These are phyloP conservation scores for Kryptolebias marmoratus DNA, from an alignment of 2,113 vertebrate genomes.

Conservation along the genomic window DNA sequence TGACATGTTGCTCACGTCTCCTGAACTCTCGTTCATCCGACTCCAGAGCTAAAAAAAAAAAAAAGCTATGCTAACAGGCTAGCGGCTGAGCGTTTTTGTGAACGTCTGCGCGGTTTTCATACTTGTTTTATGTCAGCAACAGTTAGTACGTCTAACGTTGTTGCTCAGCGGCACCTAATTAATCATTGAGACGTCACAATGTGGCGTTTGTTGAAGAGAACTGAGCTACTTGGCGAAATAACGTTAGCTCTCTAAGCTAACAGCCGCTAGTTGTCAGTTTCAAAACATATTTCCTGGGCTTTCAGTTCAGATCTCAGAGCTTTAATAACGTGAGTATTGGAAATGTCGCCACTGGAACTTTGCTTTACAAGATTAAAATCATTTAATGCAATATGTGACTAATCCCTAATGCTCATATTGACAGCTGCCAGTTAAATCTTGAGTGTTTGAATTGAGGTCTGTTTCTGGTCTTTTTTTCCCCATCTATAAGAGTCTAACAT, in stretches of 20 bases:
- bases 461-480: not conserved
- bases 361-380: not conserved
- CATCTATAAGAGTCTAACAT: no score
- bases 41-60: conserved; percentile 35
- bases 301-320: not conserved
- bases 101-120: not conserved
- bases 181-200: not conserved
- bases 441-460: no score
- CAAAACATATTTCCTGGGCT: not conserved
- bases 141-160: not conserved
- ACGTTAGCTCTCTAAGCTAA: conserved; percentile 44
- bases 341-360: not conserved
- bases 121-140: not conserved
- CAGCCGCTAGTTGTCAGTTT: conserved; percentile 3
- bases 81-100: conserved; percentile 23
- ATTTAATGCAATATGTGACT: not conserved
- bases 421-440: not conserved
- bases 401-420: not conserved
- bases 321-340: conserved; percentile 6
- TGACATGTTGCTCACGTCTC: conserved; percentile 57
- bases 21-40: conserved; percentile 54
- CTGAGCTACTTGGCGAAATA: conserved; percentile 12
- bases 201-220: not conserved
- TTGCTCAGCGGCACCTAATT: not conserved
- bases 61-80: conserved; percentile 33